Base-by-base conservation (phyloP, 2,888 invertebrate genomes). In the Ochropleura leucogaster region DNA sequence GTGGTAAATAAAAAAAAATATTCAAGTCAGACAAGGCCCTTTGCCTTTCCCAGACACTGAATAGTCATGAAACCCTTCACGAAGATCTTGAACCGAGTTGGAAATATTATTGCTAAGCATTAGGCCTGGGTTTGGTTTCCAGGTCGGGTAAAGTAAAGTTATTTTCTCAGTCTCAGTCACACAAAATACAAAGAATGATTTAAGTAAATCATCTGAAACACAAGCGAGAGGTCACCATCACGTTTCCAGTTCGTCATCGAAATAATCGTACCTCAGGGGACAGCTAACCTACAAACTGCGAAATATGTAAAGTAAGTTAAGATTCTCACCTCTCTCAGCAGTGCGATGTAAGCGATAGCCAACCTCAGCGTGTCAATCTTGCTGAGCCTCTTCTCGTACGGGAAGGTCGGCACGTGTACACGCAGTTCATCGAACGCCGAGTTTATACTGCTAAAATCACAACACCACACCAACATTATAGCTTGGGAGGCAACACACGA, bases 401-500 rank as follows among this genome's bases (percentile, higher is more conserved):
- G 99, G 95, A 99, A 99, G 79, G 99, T 99, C 68, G 99, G 99
- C 89, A 99, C 99, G 97, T 99, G 99, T 87, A 98, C 98, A 73
- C 99, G 97, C 91, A 99, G 97, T 95, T 99, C 99, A 97, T 99
- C 99, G 97, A 99, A 99, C 95, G 99, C 99, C 96, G 99, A 99
- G 98, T 99, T 99, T 97, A 99, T 99, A 97, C 99, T 99, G 98
- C 98, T 98, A 98, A 97, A 98, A 91, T 93, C 92, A 94, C 89
- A 95, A 95, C 90, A 89, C 88, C 90, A 95, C 84, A 90, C 92
- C 90, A 92, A 90, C 91, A 88, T 93, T 96, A 92, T 95, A 96
- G 95, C 89, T 90, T 89, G 73, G 69, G 72, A 71, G 68, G 18
- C 16, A 55, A 65, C 30, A 14, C 40, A 30, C 18, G 0, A 46